These are phyloP conservation scores for Rutilus rutilus DNA, from an alignment of 2,113 vertebrate genomes.

Conservation along the genomic window DNA sequence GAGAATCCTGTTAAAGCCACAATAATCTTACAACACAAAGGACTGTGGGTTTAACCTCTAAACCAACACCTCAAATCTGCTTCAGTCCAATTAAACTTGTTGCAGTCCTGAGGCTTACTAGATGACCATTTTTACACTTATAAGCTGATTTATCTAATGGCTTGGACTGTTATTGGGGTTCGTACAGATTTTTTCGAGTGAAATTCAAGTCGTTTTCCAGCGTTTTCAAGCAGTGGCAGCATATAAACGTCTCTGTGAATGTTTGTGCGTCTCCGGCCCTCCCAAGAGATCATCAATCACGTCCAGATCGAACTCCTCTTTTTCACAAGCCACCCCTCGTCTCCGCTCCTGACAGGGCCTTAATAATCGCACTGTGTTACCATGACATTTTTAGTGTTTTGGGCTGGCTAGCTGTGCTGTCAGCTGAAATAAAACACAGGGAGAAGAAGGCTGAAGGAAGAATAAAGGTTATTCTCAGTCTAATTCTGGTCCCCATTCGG, in stretches of 20 bases:
- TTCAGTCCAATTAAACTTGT: constrained; percentile 27
- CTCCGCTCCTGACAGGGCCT: constrained; percentile 34
- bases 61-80: constrained; percentile 28
- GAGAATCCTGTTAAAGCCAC: neutral
- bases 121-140: too few relatives aligned
- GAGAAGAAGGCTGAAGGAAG: constrained; percentile 2
- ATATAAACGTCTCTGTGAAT: neutral
- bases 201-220: too few relatives aligned
- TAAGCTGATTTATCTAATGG: too few relatives aligned
- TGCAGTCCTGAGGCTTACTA: neutral
- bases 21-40: constrained; percentile 1
- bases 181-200: too few relatives aligned
- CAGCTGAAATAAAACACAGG: constrained; percentile 32
- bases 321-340: constrained; percentile 2
- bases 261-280: constrained; percentile 7
- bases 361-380: constrained; percentile 33
- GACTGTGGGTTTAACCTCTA: neutral
- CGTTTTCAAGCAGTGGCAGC: too few relatives aligned
- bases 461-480: constrained; percentile 14
- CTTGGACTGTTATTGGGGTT: too few relatives aligned
- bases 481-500: constrained; percentile 6
- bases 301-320: constrained; percentile 8
- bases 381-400: constrained; percentile 30
- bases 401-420: neutral
- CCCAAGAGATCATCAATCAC: constrained; percentile 33